Evolutionary conservation across 2,113 vertebrate genomes (phyloP).

Genomic region (Ophthalmolycus amberensis): DNA sequence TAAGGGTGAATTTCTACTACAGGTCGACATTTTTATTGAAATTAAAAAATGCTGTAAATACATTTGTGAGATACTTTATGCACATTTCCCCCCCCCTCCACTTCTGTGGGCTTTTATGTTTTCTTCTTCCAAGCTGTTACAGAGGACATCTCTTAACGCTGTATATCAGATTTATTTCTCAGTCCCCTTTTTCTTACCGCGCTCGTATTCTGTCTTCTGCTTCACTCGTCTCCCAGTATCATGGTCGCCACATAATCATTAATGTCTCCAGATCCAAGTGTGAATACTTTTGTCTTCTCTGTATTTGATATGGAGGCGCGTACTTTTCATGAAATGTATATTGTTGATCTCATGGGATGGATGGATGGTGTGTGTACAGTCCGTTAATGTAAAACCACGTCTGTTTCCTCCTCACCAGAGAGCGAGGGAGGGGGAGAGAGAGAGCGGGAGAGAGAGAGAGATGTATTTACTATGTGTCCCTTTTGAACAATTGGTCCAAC

Average conservation of each 20-base stretch:
- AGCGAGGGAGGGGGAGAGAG: background rate
- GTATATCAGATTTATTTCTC: constrained; percentile 73
- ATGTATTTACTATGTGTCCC: constrained; percentile 73
- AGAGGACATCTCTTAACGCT: constrained; percentile 71
- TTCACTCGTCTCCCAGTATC: constrained; percentile 67
- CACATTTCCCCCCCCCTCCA: constrained; percentile 64
- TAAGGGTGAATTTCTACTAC: constrained; percentile 85
- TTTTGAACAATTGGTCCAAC: constrained; percentile 77
- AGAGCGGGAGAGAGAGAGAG: constrained; percentile 10
- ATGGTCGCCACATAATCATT: constrained; percentile 68
- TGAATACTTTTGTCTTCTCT: constrained; percentile 74
- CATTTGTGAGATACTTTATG: constrained; percentile 83
- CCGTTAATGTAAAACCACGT: constrained; percentile 59
- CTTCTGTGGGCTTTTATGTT: constrained; percentile 53
- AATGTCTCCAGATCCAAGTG: constrained; percentile 74
- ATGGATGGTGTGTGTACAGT: constrained; percentile 68
- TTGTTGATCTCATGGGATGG: constrained; percentile 63
- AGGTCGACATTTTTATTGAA: constrained; percentile 85
- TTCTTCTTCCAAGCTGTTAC: constrained; percentile 61
- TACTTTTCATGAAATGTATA: constrained; percentile 75
- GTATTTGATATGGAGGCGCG: constrained; percentile 77
- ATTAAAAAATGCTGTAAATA: constrained; percentile 84
- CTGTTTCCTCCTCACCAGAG: constrained; percentile 62
- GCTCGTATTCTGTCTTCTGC: constrained; percentile 65
- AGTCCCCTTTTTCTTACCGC: constrained; percentile 58